Evolutionary conservation across 2,113 vertebrate genomes (phyloP), one percentile per base, ranked within the genome.

Genomic region (Poeciliopsis prolifica): DNA sequence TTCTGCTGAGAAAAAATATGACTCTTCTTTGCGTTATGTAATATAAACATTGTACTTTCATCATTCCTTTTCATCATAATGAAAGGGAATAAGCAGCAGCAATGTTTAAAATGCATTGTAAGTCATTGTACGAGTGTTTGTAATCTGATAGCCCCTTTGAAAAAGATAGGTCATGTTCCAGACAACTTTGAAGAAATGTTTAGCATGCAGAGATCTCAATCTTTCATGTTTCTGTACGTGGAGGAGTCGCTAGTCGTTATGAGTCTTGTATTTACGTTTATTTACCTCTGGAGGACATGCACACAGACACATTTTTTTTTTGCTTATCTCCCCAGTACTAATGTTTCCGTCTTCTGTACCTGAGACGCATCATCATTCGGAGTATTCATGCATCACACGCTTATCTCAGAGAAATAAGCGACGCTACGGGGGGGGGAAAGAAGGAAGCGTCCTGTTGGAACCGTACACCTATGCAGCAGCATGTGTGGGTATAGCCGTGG

Each of bases 401-500:
- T 58, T 74, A 64, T 61, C 71, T 75, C 35, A 26, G 51, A 78
- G 83, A 86, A 88, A 75, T 54, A 84, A 69, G 79, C 72, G 48
- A 71, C 71, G 72, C 29, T 10, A 37, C 40, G 14, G 28, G 26
- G 71, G 75, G 66, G 33, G 8, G 31, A 73, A 29, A 29, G 9
- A 10, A 37, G 10, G 35, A 37, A 77, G 72, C 75, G 74, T 85
- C 73, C 77, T 76, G 68, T 69, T 82, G 76, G 66, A 85, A 75
- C 77, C 84, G 35, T 33, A 30, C 58, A 71, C 44, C 65, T 74
- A 80, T 31, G 77, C 78, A 76, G 68, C 68, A 72, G 58, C 63
- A 44, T 48, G 81, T 85, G 83, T 79, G 80, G 72, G 80, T 77
- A 82, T 82, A 70, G 74, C 71, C 58, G 80, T 88, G 85, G 80